Base-by-base conservation (phyloP, 64 coral and sea anemone genomes). In the Montipora sp. region DNA sequence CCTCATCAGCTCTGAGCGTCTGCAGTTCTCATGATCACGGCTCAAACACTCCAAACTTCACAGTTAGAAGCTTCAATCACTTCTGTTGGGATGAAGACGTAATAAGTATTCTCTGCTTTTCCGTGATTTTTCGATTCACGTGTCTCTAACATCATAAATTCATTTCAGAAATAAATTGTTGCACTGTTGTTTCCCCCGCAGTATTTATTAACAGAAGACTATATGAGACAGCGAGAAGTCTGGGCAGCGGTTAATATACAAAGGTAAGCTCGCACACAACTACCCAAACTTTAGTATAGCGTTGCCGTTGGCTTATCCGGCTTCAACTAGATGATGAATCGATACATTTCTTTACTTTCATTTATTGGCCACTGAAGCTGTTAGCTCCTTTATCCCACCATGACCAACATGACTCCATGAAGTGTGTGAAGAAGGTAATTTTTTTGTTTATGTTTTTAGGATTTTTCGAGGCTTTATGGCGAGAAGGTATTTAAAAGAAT, bases 221-320 rank as follows among this genome's bases (percentile, higher is more conserved):
- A 96, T 58, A 96, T 92, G 66, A 90, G 94, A 12, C 98, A 99
- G 72, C 87, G 95, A 21, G 98, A 99, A 69, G 94, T 93, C 27
- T 99, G 98, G 98, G 98, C 98, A 9, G 98, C 98, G 48, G 94
- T 99, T 57, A 99, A 99, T 45, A 99, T 99, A 75, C 98, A 99
- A 73, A 91, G 97, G 97, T 99, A 5, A 65, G 93, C 61, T 24
- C 23, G 23, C 23, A 24, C 23, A 24, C 23, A 24, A 24, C 23
- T 53, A 53, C 51, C 8, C 5, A 53, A 53, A 8, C 1, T 53
- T 53, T 1, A 53, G 51, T 53, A 53, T 24, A 24, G 23, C 23
- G 0, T 24, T 24, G 23, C 23, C 23, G 23, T 24, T 24, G 23
- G 23, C 23, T 24, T 24, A 24, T 24, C 23, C 23, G 23, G 23